Evolutionary conservation across 37 sponge, comb jelly and placozoan species (phyloP), one percentile per base, ranked within the genome.

Genomic region (Haliclona indistincta): DNA sequence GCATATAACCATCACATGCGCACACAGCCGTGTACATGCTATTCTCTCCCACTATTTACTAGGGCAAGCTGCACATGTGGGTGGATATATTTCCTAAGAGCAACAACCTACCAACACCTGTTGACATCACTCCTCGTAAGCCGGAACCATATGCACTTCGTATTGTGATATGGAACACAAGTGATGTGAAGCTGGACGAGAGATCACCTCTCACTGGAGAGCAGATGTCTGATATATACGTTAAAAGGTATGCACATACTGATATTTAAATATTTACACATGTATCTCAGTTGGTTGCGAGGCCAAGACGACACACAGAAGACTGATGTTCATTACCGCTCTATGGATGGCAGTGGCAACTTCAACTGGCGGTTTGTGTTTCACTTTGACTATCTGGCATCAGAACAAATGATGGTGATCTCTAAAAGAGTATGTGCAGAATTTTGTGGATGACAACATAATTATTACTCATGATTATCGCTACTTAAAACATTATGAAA

Each of bases 281-380:
- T 47, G 71, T 2, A 34, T 23, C 37, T 7, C 71, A 97, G 97
- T 2, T 97, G 97, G 94, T 53, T 98, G 30, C 81, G 87, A 54
- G 99, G 96, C 55, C 78, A 85, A 56, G 99, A 95, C 35, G 91
- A 98, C 34, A 95, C 96, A 5, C 97, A 91, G 87, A 98, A 95
- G 86, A 98, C 99, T 4, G 99, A 98, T 63, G 96, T 96, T 34
- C 99, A 98, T 81, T 98, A 95, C 79, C 78, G 99, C 26, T 95
- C 96, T 10, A 69, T 98, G 88, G 98, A 98, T 77, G 99, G 99
- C 38, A 94, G 95, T 45, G 99, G 99, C 10, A 98, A 95, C 84
- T 98, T 98, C 96, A 98, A 98, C 91, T 98, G 99, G 99, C 61
- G 99, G n/a, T 64, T 93, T 52, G 84, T 98, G 51, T 95, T 88